Percentiles rank a stretch among this genome's conserved stretches.
These are phyloP conservation scores for Caenorhabditis uteleia DNA, from an alignment of 2,888 invertebrate species.

Conservation along the genomic window DNA sequence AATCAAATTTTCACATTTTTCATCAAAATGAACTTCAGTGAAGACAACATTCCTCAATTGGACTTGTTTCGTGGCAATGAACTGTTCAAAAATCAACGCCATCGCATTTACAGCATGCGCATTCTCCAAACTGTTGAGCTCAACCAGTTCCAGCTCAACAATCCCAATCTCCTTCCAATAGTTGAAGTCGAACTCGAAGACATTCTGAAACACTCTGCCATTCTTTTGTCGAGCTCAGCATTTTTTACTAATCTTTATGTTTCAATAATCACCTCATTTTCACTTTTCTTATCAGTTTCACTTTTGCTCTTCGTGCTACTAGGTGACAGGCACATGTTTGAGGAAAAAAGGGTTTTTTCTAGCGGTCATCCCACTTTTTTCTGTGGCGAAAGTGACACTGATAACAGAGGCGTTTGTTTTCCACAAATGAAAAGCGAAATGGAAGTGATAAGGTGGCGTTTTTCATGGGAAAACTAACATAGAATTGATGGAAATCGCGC, in stretches of 20 bases:
- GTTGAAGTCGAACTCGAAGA: slow-evolving; percentile 36
- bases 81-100: not conserved
- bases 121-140: slow-evolving; percentile 6
- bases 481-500: slow-evolving; percentile 30
- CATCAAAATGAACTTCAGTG: not conserved
- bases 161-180: slow-evolving; percentile 40
- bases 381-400: too few species aligned
- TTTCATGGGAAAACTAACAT: slow-evolving; percentile 30
- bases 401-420: too few species aligned
- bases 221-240: slow-evolving; percentile 26
- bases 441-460: slow-evolving; percentile 6
- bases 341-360: slow-evolving; percentile 15
- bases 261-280: slow-evolving; percentile 7
- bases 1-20: not conserved
- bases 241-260: not conserved
- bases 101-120: slow-evolving; percentile 6
- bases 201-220: slow-evolving; percentile 38
- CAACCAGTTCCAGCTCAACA: slow-evolving; percentile 23
- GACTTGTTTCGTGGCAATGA: slow-evolving; percentile 23
- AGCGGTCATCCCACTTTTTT: slow-evolving; percentile 11
- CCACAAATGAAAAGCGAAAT: slow-evolving; percentile 23
- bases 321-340: slow-evolving; percentile 32
- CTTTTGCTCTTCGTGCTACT: slow-evolving; percentile 19
- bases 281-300: slow-evolving; percentile 20
- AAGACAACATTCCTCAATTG: slow-evolving; percentile 36